A percentile compares a stretch with the other conserved stretches of the same genome.
These are phyloP conservation scores for Luidia sarsii DNA, from an alignment of 53 echinoderm and acorn worm genomes.

Conservation along the genomic window DNA sequence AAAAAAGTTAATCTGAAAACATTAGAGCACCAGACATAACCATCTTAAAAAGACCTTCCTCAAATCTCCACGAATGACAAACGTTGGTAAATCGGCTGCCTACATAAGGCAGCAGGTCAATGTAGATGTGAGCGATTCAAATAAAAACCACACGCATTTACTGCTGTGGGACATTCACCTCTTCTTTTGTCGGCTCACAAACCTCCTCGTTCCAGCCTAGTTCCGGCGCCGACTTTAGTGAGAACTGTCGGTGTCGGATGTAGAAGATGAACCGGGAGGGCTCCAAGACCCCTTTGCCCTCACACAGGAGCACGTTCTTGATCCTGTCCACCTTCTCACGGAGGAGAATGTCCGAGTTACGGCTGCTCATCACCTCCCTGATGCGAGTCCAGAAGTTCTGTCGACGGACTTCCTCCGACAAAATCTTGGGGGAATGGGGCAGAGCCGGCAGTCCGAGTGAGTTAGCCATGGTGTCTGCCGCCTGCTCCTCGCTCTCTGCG, in stretches of 20 bases:
- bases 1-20: no score
- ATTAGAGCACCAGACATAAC: no score
- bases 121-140: no score
- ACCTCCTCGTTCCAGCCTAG: constrained; percentile 35
- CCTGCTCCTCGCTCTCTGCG: constrained; percentile 34
- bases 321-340: constrained; percentile 27
- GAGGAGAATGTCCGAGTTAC: constrained; percentile 25
- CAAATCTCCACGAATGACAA: no score
- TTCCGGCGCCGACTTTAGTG: constrained; percentile 23
- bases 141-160: no score
- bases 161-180: no score
- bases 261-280: constrained; percentile 30
- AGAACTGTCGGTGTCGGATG: constrained; percentile 36
- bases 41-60: no score
- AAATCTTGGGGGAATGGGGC: background rate
- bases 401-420: background rate
- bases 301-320: constrained; percentile 23
- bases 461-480: constrained; percentile 28
- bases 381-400: constrained; percentile 5
- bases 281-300: constrained; percentile 18
- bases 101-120: no score
- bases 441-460: background rate
- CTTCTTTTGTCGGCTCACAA: constrained; percentile 43
- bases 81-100: no score
- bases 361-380: constrained; percentile 13